Base-by-base conservation (phyloP, 2,113 vertebrate genomes). In the Climacteris rufus region DNA sequence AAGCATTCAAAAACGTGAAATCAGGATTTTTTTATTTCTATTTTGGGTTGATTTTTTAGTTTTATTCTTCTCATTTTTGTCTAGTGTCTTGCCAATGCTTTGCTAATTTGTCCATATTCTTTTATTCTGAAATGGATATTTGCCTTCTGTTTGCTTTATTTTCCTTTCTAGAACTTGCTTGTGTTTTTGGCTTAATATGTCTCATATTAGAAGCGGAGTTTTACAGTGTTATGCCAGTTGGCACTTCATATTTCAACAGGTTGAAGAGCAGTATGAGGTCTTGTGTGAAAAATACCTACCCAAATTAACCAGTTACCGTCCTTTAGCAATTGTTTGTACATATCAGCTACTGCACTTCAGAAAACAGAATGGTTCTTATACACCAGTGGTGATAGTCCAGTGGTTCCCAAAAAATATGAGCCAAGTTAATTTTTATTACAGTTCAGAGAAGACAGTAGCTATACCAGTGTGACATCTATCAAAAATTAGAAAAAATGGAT, bases 261-360 rank as follows among this genome's bases (percentile, higher is more conserved):
- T 94, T 97, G 95, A 96, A 91, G 94, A 97, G 91, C 87, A 95
- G 69, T 94, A 93, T 96, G 92, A 96, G 82, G 92, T 95, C 94
- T 96, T 75, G 61, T 92, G 61, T 90, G 52, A 83, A 92, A 94
- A 95, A 94, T 66, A 89, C 19, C 68, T 83, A 86, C 82, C 69
- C 84, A 66, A 89, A 94, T 97, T 93, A 95, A 93, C 90, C 52
- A 84, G 39, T 92, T 83, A 87, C 31, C n/a, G 37, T 68, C 68
- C 52, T 81, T 89, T 78, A 87, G 28, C 35, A 75, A 80, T 31
- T 8, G 22, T 83, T 92, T 93, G 44, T 66, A 42, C 0, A 2
- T 59, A 44, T 63, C 70, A 87, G 9, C 28, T 56, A 14, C 60
- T 40, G 15, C 37, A 56, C 31, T 56, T 74, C 45, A 91, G 53